Conservation (phyloP, 2,888 invertebrate species). For the Agrochola circellaris region DNA sequence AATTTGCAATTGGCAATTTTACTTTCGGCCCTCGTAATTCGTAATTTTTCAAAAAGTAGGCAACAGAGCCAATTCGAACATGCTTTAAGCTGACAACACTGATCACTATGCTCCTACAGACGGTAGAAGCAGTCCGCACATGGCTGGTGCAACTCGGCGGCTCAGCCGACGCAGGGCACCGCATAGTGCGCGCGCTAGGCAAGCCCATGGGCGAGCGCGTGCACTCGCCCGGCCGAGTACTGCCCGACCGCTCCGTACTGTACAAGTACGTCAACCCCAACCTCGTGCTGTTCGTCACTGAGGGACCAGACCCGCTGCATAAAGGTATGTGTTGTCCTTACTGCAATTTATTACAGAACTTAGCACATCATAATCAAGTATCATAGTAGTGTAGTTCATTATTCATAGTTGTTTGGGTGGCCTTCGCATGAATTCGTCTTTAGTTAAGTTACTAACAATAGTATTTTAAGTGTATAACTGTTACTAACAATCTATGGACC, state of each 20-base stretch:
- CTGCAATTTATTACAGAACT: background rate
- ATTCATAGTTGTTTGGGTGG: too few relatives aligned
- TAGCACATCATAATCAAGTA: too few relatives aligned
- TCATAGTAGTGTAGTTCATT: too few relatives aligned
- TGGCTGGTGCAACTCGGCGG: slow-evolving; percentile 94
- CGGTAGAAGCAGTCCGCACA: slow-evolving; percentile 91
- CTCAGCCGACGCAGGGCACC: slow-evolving; percentile 89
- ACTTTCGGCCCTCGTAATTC: too few relatives aligned
- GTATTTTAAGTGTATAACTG: too few relatives aligned
- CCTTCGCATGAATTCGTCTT: too few relatives aligned
- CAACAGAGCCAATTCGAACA: background rate
- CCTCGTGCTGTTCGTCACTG: slow-evolving; percentile 96
- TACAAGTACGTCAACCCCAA: slow-evolving; percentile 99
- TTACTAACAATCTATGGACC: too few relatives aligned
- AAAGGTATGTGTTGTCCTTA: slow-evolving; percentile 88
- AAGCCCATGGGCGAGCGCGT: slow-evolving; percentile 94
- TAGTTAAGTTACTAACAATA: too few relatives aligned
- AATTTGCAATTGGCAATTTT: too few relatives aligned
- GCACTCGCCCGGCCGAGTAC: slow-evolving; percentile 98
- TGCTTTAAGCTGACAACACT: background rate
- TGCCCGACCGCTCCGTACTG: slow-evolving; percentile 98
- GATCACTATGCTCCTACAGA: slow-evolving; percentile 77
- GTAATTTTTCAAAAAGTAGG: too few relatives aligned
- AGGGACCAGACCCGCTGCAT: slow-evolving; percentile 93
- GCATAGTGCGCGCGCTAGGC: slow-evolving; percentile 91